These are phyloP conservation scores for Neoniphon sammara DNA, from an alignment of 2,797 vertebrate genomes.

Conservation along the genomic window DNA sequence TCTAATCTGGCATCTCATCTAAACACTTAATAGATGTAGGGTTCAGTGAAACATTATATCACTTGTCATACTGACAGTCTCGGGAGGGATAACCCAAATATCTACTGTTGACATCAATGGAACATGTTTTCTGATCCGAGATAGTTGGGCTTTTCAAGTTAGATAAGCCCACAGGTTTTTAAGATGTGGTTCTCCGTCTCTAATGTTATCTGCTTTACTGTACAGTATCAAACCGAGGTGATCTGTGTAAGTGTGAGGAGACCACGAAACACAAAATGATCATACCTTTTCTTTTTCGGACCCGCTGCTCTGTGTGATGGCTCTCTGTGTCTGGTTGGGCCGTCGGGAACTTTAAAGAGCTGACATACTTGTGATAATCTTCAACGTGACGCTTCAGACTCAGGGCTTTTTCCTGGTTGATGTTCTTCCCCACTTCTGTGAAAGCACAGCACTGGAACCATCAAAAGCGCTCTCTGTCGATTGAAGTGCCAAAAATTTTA, in stretches of 20 bases:
- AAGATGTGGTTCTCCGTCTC: not conserved
- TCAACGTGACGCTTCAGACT: constrained; percentile 82
- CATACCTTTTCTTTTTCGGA: constrained; percentile 38
- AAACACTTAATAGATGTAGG: constrained; percentile 76
- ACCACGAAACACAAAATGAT: not conserved
- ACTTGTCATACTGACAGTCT: constrained; percentile 69
- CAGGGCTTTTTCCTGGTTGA: constrained; percentile 89
- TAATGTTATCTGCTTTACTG: no score
- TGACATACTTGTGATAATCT: constrained; percentile 72
- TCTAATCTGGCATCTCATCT: constrained; percentile 77
- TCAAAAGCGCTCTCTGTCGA: not conserved
- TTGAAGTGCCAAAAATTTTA: not conserved
- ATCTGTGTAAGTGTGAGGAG: no score
- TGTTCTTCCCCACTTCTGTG: constrained; percentile 89
- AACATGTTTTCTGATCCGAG: not conserved
- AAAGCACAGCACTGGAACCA: constrained; percentile 20
- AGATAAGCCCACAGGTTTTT: not conserved
- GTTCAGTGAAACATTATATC: constrained; percentile 66
- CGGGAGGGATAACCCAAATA: constrained; percentile 62
- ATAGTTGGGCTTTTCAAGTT: constrained; percentile 14
- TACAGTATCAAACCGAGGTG: not conserved
- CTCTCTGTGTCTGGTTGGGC: constrained; percentile 37
- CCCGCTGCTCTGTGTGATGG: not conserved
- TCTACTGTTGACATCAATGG: constrained; percentile 53
- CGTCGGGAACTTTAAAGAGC: constrained; percentile 54